Percentiles rank a stretch among this genome's conserved stretches.
Evolutionary conservation across 2,888 invertebrate genomes (phyloP).

Genomic region (Aleiodes leptofemur): DNA sequence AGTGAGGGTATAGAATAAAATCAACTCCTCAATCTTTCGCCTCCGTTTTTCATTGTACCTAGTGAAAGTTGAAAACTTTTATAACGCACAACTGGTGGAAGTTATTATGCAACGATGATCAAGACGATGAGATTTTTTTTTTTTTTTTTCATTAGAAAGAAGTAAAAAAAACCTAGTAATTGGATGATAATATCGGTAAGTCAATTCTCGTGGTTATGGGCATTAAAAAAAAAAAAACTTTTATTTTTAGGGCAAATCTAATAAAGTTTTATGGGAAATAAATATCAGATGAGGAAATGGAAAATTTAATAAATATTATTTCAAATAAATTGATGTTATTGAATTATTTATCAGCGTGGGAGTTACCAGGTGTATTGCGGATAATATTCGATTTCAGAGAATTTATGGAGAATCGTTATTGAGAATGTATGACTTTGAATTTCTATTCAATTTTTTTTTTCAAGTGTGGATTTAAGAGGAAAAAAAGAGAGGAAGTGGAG

Average conservation of each 20-base stretch:
- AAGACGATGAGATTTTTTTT: constrained; percentile 29
- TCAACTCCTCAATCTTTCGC: constrained; percentile 49
- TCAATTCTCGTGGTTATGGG: background rate
- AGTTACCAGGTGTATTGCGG: background rate
- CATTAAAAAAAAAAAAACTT: background rate
- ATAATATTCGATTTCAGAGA: no score
- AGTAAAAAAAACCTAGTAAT: background rate
- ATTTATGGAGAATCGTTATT: no score
- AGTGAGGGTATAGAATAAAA: constrained; percentile 14
- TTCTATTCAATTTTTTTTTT: no score
- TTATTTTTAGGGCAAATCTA: no score
- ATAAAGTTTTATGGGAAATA: background rate
- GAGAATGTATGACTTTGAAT: no score
- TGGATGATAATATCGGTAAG: constrained; percentile 12
- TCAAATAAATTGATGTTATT: background rate
- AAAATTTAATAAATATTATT: background rate
- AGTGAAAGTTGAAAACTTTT: constrained; percentile 50
- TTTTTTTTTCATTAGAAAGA: no score
- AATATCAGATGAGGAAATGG: constrained; percentile 16
- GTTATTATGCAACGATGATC: constrained; percentile 41
- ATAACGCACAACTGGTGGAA: constrained; percentile 40
- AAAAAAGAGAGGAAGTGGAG: no score
- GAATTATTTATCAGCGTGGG: background rate
- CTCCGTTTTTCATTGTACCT: constrained; percentile 52
- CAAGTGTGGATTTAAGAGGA: no score